Percentiles rank a stretch among this genome's conserved stretches.
Conservation (phyloP, 2,113 vertebrate genomes). For the Pelvicachromis taeniatus region DNA sequence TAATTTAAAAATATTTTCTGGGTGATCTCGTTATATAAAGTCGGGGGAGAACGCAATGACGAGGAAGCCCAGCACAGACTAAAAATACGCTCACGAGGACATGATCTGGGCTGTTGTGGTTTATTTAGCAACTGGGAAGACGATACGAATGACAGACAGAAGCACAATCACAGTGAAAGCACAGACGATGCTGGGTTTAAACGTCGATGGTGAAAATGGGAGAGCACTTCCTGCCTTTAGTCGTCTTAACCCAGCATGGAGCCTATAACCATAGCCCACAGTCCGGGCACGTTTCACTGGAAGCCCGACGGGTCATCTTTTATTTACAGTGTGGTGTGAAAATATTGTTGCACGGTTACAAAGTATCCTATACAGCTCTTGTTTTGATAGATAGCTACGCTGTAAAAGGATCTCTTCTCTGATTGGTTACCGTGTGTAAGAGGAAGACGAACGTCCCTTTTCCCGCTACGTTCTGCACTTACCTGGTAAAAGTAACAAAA, state of each 20-base stretch:
- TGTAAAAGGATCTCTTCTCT: not conserved
- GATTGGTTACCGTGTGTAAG: too few relatives aligned
- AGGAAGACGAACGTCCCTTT: too few relatives aligned
- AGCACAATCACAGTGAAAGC: not conserved
- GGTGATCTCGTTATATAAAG: not conserved
- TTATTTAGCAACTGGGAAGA: too few relatives aligned
- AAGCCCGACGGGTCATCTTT: not conserved
- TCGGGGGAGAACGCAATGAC: not conserved
- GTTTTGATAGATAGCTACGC: not conserved
- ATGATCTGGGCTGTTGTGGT: not conserved
- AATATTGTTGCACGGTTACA: not conserved
- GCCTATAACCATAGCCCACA: not conserved
- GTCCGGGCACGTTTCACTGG: not conserved
- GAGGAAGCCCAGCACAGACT: not conserved
- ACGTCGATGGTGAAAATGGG: not conserved
- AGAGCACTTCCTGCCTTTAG: not conserved
- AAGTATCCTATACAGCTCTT: not conserved
- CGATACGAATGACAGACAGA: not conserved
- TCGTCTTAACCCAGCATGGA: not conserved
- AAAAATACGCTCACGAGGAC: not conserved
- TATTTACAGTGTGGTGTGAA: not conserved
- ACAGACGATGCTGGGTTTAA: not conserved
- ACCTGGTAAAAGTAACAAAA: too few relatives aligned
- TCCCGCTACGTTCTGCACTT: too few relatives aligned
- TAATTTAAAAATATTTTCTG: not conserved